A percentile compares a stretch with the other conserved stretches of the same genome.
phyloP scores from a whole-genome alignment of 35 echinoderm and acorn worm species.

The Chiridota heheva region DNA sequence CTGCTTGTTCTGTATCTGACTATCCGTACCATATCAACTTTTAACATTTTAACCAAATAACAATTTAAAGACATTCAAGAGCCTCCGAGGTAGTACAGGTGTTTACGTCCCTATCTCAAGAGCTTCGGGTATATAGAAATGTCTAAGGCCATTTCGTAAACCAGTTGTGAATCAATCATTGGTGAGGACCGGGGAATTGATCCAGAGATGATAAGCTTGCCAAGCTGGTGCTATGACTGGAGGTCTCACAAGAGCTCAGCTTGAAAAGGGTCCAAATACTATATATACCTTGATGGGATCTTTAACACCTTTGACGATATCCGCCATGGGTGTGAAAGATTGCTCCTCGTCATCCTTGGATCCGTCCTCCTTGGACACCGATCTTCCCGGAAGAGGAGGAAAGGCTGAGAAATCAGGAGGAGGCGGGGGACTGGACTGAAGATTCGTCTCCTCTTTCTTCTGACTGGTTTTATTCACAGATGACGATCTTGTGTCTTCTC shows the following conservation, averaged over 20 bases:
- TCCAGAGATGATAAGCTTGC: no score
- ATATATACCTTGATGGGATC: constrained; percentile 75
- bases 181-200: no score
- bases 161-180: no score
- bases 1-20: no score
- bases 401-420: constrained; percentile 73
- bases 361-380: constrained; percentile 40
- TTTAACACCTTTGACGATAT: constrained; percentile 88
- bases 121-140: no score
- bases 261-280: background rate
- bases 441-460: constrained; percentile 44
- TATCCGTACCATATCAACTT: no score
- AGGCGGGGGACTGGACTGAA: constrained; percentile 59
- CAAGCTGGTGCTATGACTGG: no score
- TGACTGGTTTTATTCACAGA: constrained; percentile 28
- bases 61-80: no score
- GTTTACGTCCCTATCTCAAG: no score
- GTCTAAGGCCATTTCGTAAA: no score
- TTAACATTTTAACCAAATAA: no score
- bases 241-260: background rate
- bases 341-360: constrained; percentile 59
- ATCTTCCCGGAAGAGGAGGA: constrained; percentile 69
- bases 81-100: no score
- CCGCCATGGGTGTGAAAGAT: constrained; percentile 76
- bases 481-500: constrained; percentile 11